Evolutionary conservation across 37 sponge, comb jelly and placozoan species (phyloP), one percentile per base, ranked within the genome.

Genomic region (Cladorhizidae sp.): DNA sequence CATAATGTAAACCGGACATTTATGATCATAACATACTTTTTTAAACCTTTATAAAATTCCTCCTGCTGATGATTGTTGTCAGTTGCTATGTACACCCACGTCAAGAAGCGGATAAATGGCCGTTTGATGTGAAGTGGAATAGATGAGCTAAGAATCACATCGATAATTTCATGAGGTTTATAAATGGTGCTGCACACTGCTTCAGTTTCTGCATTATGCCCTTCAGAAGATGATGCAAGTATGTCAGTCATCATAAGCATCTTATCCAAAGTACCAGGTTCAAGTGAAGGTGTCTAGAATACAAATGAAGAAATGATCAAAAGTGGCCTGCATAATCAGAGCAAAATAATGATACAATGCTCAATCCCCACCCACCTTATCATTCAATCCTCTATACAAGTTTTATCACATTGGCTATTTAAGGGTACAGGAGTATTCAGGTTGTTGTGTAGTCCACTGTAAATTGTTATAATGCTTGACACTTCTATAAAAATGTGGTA

Each of bases 141-240:
- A 20, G 65, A 68, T 64, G 37, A 25, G 7, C 45, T 29, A 31
- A 21, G n/a, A 20, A 90, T 76, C n/a, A 86, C 61, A 64, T 63
- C 22, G 1, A 73, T 23, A 33, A 82, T 37, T 23, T 73, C 54
- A 8, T 82, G 33, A 39, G 72, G 22, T n/a, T 72, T 55, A 43
- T 72, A 74, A 29, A 81, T 57, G 3, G 64, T 93, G 64, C 89
- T 83, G 59, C 93, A 93, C 50, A 93, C 76, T 20, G 90, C 85
- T 64, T 89, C 93, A 33, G 81, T 85, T 52, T 80, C 89, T 1
- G 75, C 31, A 50, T 93, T 93, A 26, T 81, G 73, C 23, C 93
- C 90, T 54, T 89, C 93, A 41, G 86, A 70, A 80, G 89, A 93
- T 22, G 93, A 73, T 21, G 90, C 93, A 31, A 93, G 75, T 41